Evolutionary conservation across 2,888 invertebrate genomes (phyloP), one percentile per base, ranked within the genome.

Genomic region (Erebia aethiops): DNA sequence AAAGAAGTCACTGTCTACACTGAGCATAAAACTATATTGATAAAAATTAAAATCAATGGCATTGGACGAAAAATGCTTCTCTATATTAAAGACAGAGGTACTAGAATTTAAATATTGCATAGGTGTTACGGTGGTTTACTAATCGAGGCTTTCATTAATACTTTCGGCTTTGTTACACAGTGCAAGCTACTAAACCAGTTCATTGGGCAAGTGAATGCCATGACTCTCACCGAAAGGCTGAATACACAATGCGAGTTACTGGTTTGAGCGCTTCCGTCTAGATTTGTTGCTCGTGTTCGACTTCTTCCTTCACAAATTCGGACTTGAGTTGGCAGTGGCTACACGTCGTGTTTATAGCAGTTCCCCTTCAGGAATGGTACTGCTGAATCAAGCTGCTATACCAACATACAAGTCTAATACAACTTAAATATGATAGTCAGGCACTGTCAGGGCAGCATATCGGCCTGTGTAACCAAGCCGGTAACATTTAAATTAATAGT

Each of bases 71-170:
- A 51, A 63, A 2, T n/a, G 35, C n/a, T n/a, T 8, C 51, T 26
- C 16, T 26, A 4, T 35, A 35, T 54, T 46, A 46, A 46, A 66
- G 14, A 57, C 18, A 54, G 49, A 67, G 67, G 67, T 67, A 67
- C 56, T 43, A 43, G 46, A 54, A 18, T 67, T 58, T 67, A 26
- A 49, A 58, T 49, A 58, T 58, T 58, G 58, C 58, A 49, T 58
- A 49, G 67, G 67, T 58, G 46, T 67, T 58, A 56, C 18, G 56
- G 56, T 43, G 56, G 52, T 56, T 56, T 58, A 67, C 67, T 67
- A 67, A 67, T 67, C 49, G n/a, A 58, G 14, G 21, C 26, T 58
- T 26, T 11, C 13, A 43, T 43, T 61, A 61, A 61, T 41, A 60
- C 10, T 16, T 43, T 46, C 13, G 43, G 54, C 54, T 54, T 54